Conservation (phyloP, 2,888 invertebrate species). For the Drosophila borborema region DNA sequence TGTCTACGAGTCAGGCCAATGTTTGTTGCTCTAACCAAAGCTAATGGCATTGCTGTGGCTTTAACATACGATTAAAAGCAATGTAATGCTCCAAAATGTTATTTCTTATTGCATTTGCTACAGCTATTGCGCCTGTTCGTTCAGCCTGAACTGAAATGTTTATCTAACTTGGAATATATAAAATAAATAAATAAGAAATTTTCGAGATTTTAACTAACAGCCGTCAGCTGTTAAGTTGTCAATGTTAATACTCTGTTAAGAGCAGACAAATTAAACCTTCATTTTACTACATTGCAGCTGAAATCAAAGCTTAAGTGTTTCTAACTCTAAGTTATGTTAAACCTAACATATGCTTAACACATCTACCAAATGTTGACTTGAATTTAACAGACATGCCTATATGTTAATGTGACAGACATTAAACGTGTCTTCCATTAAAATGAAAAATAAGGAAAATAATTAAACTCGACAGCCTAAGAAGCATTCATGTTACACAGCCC, state of each 20-base stretch:
- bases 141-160: neutral
- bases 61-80: neutral
- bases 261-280: neutral
- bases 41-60: neutral
- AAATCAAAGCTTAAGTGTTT: neutral
- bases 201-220: too few relatives aligned
- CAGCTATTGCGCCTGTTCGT: neutral
- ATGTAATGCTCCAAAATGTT: neutral
- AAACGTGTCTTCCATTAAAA: neutral
- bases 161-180: neutral
- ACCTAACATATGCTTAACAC: neutral
- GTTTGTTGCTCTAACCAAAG: neutral
- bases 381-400: neutral
- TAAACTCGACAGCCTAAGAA: constrained; percentile 4
- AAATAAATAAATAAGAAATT: too few relatives aligned
- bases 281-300: neutral
- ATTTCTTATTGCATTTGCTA: neutral
- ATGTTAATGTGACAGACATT: neutral
- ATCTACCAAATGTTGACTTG: accelerated
- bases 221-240: too few relatives aligned
- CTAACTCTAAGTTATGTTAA: too few relatives aligned
- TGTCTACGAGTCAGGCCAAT: neutral
- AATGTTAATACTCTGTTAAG: constrained; percentile 3
- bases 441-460: constrained; percentile 5
- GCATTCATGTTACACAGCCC: neutral